Conservation (phyloP, 2,797 vertebrate species). For the Syngnathus rostellatus region DNA sequence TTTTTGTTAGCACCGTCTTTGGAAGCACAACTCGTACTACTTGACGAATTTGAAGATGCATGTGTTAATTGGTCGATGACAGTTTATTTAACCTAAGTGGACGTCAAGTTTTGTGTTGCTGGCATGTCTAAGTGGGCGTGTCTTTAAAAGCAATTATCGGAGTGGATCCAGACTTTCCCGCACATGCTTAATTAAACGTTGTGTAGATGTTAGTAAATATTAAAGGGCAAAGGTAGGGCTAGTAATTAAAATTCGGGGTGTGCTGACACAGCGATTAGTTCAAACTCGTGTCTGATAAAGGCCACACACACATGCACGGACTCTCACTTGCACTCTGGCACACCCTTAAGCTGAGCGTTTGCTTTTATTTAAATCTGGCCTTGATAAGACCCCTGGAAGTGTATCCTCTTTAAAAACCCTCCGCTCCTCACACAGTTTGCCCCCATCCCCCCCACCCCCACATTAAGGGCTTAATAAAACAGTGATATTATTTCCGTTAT, state of each 20-base stretch:
- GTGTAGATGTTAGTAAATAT: constrained; percentile 69
- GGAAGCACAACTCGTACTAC: neutral
- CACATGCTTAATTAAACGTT: constrained; percentile 59
- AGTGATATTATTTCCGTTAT: constrained; percentile 77
- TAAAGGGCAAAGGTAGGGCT: constrained; percentile 67
- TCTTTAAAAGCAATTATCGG: neutral
- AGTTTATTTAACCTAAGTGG: neutral
- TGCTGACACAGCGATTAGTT: constrained; percentile 68
- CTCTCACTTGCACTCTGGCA: constrained; percentile 38
- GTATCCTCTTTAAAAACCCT: constrained; percentile 60
- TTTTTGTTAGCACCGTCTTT: neutral
- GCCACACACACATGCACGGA: constrained; percentile 45
- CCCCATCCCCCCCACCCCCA: constrained; percentile 54
- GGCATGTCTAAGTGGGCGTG: neutral
- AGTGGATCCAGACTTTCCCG: constrained; percentile 27
- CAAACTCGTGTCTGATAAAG: constrained; percentile 64
- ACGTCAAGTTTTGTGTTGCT: neutral
- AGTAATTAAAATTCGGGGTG: constrained; percentile 62
- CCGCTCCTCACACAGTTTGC: constrained; percentile 59
- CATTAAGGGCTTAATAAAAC: constrained; percentile 74
- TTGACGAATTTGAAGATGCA: neutral
- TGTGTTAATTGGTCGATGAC: neutral
- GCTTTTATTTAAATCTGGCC: constrained; percentile 65
- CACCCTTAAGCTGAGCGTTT: constrained; percentile 67
- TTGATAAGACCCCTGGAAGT: constrained; percentile 66